phyloP scores from a whole-genome alignment of 2,113 vertebrate species.

The Nanorana parkeri region DNA sequence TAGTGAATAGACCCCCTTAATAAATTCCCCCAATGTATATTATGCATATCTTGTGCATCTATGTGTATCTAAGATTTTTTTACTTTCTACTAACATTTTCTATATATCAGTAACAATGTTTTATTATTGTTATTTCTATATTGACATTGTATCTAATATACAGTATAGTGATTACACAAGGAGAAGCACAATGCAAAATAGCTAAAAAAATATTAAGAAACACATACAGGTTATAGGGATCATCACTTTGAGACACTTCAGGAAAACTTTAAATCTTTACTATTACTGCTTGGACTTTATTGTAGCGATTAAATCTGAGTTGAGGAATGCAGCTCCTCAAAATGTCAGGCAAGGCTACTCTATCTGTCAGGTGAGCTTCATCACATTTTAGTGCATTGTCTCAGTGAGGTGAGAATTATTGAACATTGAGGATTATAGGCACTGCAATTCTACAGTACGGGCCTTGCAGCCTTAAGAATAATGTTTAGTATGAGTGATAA shows the following conservation, averaged over 20 bases:
- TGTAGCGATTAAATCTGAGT: background rate
- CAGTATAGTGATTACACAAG: too few relatives aligned
- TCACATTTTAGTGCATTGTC: constrained; percentile 34
- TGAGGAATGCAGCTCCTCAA: constrained; percentile 8
- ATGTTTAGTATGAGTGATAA: constrained; percentile 51
- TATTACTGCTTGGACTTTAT: constrained; percentile 22
- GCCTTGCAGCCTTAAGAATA: constrained; percentile 42
- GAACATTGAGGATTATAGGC: constrained; percentile 18
- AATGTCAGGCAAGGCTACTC: constrained; percentile 28
- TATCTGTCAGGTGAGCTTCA: constrained; percentile 36
- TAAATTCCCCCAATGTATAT: too few relatives aligned
- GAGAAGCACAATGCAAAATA: too few relatives aligned
- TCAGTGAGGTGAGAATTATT: constrained; percentile 25
- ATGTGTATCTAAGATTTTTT: too few relatives aligned
- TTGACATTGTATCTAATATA: too few relatives aligned
- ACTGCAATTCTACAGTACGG: constrained; percentile 4
- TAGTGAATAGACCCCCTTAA: too few relatives aligned
- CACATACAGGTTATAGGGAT: background rate
- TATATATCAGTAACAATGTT: too few relatives aligned
- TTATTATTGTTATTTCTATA: too few relatives aligned
- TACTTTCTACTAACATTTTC: too few relatives aligned
- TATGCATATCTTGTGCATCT: too few relatives aligned
- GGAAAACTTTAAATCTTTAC: background rate
- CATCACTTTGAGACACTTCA: background rate
- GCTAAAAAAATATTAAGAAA: too few relatives aligned